These are phyloP conservation scores for Oreochromis mossambicus DNA, from an alignment of 2,797 vertebrate genomes.

Conservation along the genomic window DNA sequence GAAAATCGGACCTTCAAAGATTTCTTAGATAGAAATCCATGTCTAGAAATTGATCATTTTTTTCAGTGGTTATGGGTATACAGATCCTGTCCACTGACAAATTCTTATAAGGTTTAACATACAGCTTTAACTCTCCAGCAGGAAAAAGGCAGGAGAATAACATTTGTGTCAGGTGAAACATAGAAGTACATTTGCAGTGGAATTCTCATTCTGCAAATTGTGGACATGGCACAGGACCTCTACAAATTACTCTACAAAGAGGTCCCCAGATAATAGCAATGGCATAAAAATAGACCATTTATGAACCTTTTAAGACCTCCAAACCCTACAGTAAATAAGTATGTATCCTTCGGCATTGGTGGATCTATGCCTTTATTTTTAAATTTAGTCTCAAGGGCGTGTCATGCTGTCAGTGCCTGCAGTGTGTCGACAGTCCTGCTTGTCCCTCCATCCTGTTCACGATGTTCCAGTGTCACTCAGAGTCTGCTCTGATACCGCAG, in stretches of 20 bases:
- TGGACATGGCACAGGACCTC: not conserved
- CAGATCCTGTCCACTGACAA: not conserved
- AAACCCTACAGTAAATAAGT: not conserved
- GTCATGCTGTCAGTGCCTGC: slow-evolving; percentile 4
- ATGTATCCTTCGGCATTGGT: not conserved
- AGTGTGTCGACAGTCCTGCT: not conserved
- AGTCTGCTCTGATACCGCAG: slow-evolving; percentile 2
- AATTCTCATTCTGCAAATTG: not conserved
- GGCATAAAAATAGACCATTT: not conserved
- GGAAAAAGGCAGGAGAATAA: not conserved
- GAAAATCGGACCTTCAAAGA: not conserved
- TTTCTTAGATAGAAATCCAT: not conserved
- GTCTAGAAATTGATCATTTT: not conserved
- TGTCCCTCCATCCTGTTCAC: not conserved
- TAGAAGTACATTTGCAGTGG: too few species aligned
- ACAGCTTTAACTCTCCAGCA: not conserved
- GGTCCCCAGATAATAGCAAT: not conserved
- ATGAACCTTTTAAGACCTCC: not conserved
- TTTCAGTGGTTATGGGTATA: not conserved
- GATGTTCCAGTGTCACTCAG: slow-evolving; percentile 4
- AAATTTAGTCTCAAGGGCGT: not conserved
- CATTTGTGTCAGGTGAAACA: not conserved
- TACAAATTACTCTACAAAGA: not conserved
- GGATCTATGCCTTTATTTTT: not conserved
- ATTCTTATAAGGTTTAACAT: not conserved